These are phyloP conservation scores for Plestiodon gilberti DNA, from an alignment of 2,113 vertebrate genomes.

Conservation along the genomic window DNA sequence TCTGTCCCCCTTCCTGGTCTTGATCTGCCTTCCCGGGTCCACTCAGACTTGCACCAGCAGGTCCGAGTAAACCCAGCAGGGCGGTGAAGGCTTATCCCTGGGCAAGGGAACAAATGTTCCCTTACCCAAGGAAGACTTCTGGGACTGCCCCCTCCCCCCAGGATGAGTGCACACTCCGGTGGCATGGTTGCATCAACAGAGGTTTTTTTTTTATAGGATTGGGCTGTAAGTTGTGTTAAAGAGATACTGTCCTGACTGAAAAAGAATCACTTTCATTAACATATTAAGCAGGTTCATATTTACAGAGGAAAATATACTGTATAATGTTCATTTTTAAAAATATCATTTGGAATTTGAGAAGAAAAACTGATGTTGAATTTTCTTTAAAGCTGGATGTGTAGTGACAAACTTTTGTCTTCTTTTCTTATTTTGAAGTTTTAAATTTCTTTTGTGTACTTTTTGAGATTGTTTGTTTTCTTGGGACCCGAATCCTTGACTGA, in stretches of 20 bases:
- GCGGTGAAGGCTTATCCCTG: no score
- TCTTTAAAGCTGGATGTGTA: constrained; percentile 47
- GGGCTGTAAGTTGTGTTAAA: constrained; percentile 44
- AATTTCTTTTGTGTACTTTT: constrained; percentile 39
- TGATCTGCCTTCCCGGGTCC: no score
- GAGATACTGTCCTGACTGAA: constrained; percentile 56
- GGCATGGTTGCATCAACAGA: no score
- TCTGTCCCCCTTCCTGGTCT: no score
- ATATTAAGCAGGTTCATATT: constrained; percentile 63
- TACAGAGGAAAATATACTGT: constrained; percentile 59
- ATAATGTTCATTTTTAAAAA: constrained; percentile 61
- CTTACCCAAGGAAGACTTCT: no score
- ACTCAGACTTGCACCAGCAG: no score
- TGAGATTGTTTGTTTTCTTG: constrained; percentile 41
- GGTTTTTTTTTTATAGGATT: no score
- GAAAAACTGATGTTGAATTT: constrained; percentile 54
- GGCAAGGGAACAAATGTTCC: no score
- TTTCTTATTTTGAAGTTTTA: constrained; percentile 37
- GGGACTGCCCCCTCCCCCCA: no score
- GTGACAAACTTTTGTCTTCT: constrained; percentile 34
- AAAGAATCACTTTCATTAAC: constrained; percentile 62
- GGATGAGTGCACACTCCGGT: no score
- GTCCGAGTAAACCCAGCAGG: no score
- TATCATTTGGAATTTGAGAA: constrained; percentile 18
- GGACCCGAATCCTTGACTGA: constrained; percentile 14